Conservation (phyloP, 2,888 invertebrate species). For the Patella pellucida region DNA sequence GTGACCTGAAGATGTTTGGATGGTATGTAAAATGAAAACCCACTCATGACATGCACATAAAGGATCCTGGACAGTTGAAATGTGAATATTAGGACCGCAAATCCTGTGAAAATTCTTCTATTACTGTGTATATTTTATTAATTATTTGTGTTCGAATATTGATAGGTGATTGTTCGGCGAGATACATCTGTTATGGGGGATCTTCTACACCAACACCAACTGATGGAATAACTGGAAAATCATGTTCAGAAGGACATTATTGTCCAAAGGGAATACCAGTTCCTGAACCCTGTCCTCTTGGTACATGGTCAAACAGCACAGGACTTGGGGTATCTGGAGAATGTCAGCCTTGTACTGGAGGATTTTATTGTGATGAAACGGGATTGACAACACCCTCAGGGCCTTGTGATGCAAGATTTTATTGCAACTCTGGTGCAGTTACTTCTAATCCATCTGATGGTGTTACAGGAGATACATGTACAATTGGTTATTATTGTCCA, state of each 20-base stretch:
- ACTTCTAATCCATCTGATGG: slow-evolving; percentile 60
- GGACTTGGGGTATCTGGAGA: slow-evolving; percentile 46
- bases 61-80: not conserved
- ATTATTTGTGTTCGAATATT: slow-evolving; percentile 3
- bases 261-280: slow-evolving; percentile 55
- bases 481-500: slow-evolving; percentile 66
- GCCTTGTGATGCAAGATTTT: slow-evolving; percentile 59
- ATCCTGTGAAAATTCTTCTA: not conserved
- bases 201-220: slow-evolving; percentile 58
- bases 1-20: too few relatives aligned
- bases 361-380: slow-evolving; percentile 60
- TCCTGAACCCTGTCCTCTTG: slow-evolving; percentile 55
- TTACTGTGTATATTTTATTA: not conserved
- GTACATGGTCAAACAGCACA: slow-evolving; percentile 59
- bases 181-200: slow-evolving; percentile 63
- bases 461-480: slow-evolving; percentile 58
- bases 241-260: slow-evolving; percentile 62
- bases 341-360: slow-evolving; percentile 46
- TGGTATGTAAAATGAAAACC: too few relatives aligned
- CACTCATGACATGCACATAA: too few relatives aligned
- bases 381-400: slow-evolving; percentile 61
- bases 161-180: slow-evolving; percentile 54
- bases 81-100: not conserved
- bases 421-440: slow-evolving; percentile 55
- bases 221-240: slow-evolving; percentile 59